Base-by-base conservation (phyloP, 2,888 invertebrate genomes). In the Volucella bombylans region DNA sequence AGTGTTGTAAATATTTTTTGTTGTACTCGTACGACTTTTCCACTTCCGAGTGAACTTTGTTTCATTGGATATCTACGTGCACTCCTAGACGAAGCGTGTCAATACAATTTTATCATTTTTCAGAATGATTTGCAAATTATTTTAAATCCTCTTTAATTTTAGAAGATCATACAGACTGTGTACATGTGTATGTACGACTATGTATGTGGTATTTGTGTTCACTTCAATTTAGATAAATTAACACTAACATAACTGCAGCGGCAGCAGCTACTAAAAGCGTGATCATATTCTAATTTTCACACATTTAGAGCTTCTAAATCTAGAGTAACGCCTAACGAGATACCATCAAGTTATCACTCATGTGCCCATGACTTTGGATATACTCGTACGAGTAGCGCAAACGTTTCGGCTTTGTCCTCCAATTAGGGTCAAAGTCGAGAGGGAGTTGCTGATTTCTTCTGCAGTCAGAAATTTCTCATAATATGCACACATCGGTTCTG, bases 211-310 rank as follows among this genome's bases (percentile, higher is more conserved):
- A 31, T 50, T 52, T 15, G 43, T 57, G 41, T 50, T 49, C 47
- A 9, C 9, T 49, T 71, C 79, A 83, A 83, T 79, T 83, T 71
- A 71, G 59, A 71, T 74, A 71, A 68, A 71, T 83, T 77, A 77
- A 47, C 68, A 39, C 14, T n/a, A 23, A 54, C 49, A 67, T 74
- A 43, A 50, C 50, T 23, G 14, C 12, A 43, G 31, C 23, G 10
- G 45, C 18, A 69, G 39, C 23, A 67, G 39, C 61, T 67, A 49
- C 65, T 72, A 62, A 55, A 23, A 77, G 65, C 77, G 57, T 82
- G 71, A 61, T 45, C 64, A 47, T 65, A 31, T 61, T 82, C 61
- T 61, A 77, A 72, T 49, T 77, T 50, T 55, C 18, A 41, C 43
- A n/a, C 65, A 65, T 71, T 71, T 38, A 18, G 18, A 31, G 38